Percentiles rank a stretch among this genome's conserved stretches.
phyloP scores from a whole-genome alignment of 2,113 vertebrate genomes.

The Zootoca vivipara region DNA sequence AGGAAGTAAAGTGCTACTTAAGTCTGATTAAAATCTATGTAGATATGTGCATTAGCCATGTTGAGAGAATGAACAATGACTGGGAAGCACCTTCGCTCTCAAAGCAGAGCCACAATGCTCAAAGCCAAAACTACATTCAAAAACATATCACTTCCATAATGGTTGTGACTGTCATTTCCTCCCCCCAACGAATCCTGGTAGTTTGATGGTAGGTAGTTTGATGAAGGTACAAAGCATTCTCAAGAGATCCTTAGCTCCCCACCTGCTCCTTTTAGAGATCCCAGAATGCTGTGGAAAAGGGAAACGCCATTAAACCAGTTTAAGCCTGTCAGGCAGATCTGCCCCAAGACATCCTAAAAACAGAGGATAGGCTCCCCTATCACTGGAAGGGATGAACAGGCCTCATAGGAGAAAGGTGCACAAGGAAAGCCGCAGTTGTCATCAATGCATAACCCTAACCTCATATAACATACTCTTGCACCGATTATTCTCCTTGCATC shows the following conservation, averaged over 20 bases:
- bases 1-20: slow-evolving; percentile 58
- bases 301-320: not conserved
- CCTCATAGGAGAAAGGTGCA: not conserved
- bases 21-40: slow-evolving; percentile 51
- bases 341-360: too few relatives aligned
- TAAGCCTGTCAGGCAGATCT: not conserved
- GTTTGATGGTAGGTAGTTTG: too few relatives aligned
- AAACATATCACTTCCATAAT: not conserved
- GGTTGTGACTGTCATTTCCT: not conserved
- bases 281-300: too few relatives aligned
- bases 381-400: too few relatives aligned
- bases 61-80: slow-evolving; percentile 2
- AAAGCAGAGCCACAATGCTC: not conserved
- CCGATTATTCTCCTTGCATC: not conserved
- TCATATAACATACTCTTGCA: not conserved
- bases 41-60: slow-evolving; percentile 12
- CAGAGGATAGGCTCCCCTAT: too few relatives aligned
- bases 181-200: too few relatives aligned
- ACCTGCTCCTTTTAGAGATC: too few relatives aligned
- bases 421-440: not conserved
- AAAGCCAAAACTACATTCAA: not conserved
- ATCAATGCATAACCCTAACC: not conserved
- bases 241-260: not conserved
- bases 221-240: not conserved
- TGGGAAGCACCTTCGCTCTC: not conserved